phyloP scores from a whole-genome alignment of 1,140 invertebrate species.

The Trinorchestia longiramus region DNA sequence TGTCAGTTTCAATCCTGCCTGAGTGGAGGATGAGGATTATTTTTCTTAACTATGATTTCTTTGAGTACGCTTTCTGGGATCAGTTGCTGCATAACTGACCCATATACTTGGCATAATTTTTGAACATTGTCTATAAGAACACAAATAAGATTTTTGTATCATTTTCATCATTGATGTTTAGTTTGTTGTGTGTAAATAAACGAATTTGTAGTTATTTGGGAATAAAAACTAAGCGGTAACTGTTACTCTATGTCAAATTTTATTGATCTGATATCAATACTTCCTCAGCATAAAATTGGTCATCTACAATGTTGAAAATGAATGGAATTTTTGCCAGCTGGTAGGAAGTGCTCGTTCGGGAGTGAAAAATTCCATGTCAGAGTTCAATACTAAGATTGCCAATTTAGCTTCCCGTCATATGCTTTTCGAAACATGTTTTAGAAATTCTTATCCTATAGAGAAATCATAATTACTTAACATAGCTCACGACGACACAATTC shows the following conservation, averaged over 20 bases:
- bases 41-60: background rate
- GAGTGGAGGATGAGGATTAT: background rate
- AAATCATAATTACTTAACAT: background rate
- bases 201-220: background rate
- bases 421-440: background rate
- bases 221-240: too few species aligned
- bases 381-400: background rate
- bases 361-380: background rate
- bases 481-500: background rate
- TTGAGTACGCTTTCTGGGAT: background rate
- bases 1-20: background rate
- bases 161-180: background rate
- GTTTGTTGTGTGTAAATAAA: background rate
- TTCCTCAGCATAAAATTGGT: background rate
- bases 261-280: background rate
- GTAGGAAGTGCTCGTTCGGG: background rate
- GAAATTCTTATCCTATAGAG: background rate
- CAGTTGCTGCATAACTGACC: background rate
- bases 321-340: background rate
- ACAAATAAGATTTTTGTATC: background rate
- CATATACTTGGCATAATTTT: background rate
- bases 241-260: background rate
- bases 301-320: background rate
- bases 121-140: background rate
- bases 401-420: background rate